Evolutionary conservation across 2,797 vertebrate genomes (phyloP), one percentile per base, ranked within the genome.

Genomic region (Hypotaenidia okinawae): DNA sequence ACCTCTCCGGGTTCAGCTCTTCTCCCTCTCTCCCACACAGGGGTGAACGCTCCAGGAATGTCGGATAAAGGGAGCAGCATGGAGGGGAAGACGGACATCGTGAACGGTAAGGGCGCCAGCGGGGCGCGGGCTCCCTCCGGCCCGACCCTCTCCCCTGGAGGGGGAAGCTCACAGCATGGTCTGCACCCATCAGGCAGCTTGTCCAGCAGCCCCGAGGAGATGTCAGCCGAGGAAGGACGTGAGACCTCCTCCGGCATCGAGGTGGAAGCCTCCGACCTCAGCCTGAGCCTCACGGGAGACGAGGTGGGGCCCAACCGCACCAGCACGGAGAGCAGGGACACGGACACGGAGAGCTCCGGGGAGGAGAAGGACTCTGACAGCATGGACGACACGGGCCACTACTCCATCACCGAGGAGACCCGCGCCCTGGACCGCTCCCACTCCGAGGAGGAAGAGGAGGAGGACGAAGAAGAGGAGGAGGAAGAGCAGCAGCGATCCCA

Each of bases 281-380:
- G 98, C 97, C 87, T 98, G 90, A 98, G 98, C 85, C 97, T 98
- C 45, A 98, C 97, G 0, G 98, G 97, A 2, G 94, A 96, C 0
- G 98, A 98, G 2, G 97, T 95, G n/a, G 97, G 97, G 27, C 96
- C 97, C 25, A 97, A 90, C 47, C 96, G 95, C 24, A 93, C 96
- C 33, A 97, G 97, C 94, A 93, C 96, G 1, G 98, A 97, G 92
- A 97, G 97, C 84, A 90, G 96, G 55, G 97, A 97, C 89, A 97
- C 97, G 3, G 97, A 97, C 77, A 97, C 97, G 1, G 98, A 98
- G 84, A 98, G 98, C 93, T 98, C 98, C 4, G 98, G 98, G 5
- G 98, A 99, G 39, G 99, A 99, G 25, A 99, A 99, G 86, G 99
- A 99, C 97, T 99, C 99, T 1, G 99, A 99, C 97, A 99, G 99